Conservation (phyloP, 2,888 invertebrate genomes). For the Agonopterix subpropinquella region DNA sequence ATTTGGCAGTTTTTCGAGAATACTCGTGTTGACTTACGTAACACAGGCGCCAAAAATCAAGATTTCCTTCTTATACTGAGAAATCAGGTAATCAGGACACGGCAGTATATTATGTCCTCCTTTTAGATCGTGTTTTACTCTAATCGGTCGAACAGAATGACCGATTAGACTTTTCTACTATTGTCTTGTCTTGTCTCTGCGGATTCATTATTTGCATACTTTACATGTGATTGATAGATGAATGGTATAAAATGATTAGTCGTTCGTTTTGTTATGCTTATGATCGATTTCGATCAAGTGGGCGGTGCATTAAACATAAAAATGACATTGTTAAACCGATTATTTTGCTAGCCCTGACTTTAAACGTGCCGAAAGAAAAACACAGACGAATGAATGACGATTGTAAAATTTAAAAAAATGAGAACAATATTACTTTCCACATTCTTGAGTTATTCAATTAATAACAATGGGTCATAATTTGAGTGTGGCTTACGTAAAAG, state of each 20-base stretch:
- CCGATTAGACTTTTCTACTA: background rate
- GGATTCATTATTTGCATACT: constrained; percentile 1
- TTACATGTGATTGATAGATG: constrained; percentile 4
- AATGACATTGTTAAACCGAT: too few relatives aligned
- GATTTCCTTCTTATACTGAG: constrained; percentile 1
- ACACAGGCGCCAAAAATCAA: background rate
- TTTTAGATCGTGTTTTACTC: background rate
- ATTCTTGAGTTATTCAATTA: constrained; percentile 36
- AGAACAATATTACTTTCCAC: constrained; percentile 13
- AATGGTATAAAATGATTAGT: constrained; percentile 1
- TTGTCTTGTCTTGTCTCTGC: constrained; percentile 4
- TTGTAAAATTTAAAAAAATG: background rate
- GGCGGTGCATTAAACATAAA: too few relatives aligned
- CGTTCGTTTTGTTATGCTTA: constrained; percentile 4
- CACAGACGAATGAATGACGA: too few relatives aligned
- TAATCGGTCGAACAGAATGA: background rate
- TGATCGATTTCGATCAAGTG: background rate
- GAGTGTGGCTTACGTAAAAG: constrained; percentile 46
- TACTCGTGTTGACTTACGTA: constrained; percentile 1
- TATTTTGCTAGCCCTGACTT: too few relatives aligned
- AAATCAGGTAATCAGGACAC: constrained; percentile 3
- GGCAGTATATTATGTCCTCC: background rate
- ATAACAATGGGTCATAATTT: constrained; percentile 48
- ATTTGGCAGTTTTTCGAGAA: constrained; percentile 1
- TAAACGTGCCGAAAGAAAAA: too few relatives aligned